Percentiles rank a stretch among this genome's conserved stretches.
Conservation (phyloP, 2,888 invertebrate species). For the Cabera pusaria region DNA sequence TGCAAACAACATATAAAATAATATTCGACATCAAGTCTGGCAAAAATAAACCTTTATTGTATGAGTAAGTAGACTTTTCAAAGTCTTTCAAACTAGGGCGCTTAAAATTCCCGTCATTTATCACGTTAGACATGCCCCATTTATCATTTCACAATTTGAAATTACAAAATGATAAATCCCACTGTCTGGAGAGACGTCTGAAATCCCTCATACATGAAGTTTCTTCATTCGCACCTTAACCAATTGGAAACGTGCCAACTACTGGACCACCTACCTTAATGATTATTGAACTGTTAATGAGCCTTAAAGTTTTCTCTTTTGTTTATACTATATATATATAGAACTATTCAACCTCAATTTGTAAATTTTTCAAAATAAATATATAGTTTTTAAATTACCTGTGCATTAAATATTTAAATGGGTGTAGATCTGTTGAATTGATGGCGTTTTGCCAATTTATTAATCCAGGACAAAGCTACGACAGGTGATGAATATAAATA, state of each 20-base stretch:
- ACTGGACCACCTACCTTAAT: conserved; percentile 46
- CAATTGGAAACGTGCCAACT: conserved; percentile 54
- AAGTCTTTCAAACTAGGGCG: conserved; percentile 22
- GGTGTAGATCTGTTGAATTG: neutral
- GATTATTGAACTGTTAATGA: conserved; percentile 41
- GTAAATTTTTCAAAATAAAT: neutral
- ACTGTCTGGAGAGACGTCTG: conserved; percentile 35
- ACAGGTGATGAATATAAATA: conserved; percentile 21
- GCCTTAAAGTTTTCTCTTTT: conserved; percentile 21
- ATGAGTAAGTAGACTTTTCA: conserved; percentile 22
- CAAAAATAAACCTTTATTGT: conserved; percentile 10
- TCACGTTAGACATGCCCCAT: conserved; percentile 29
- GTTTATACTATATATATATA: conserved; percentile 3
- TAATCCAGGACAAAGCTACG: conserved; percentile 24
- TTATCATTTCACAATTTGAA: conserved; percentile 30
- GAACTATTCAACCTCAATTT: conserved; percentile 2
- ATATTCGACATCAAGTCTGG: neutral
- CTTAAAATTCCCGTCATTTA: conserved; percentile 26
- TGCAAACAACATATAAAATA: no score
- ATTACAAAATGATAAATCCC: conserved; percentile 32
- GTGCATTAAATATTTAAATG: no score
- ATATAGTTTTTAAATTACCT: no score
- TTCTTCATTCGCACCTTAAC: conserved; percentile 52
- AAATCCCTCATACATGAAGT: conserved; percentile 32
- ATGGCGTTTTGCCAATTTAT: conserved; percentile 27